A percentile compares a stretch with the other conserved stretches of the same genome.
Conservation (phyloP, 2,888 invertebrate species). For the Deilephila elpenor region DNA sequence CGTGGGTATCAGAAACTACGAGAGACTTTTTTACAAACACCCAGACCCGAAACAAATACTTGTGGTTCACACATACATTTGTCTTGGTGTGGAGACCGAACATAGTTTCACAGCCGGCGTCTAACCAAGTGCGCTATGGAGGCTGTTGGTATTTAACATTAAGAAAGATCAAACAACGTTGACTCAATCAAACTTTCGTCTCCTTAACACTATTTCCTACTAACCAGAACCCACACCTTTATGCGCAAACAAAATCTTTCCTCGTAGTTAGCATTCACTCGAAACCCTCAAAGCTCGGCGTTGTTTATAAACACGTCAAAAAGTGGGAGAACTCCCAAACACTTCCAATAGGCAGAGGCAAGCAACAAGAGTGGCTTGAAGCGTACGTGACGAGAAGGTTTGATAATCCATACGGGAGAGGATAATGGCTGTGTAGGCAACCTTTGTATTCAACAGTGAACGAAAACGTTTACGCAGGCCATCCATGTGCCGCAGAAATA, state of each 20-base stretch:
- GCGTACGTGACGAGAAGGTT: constrained; percentile 29
- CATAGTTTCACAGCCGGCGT: too few species aligned
- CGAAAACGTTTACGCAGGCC: constrained; percentile 28
- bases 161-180: too few species aligned
- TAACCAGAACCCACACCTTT: too few species aligned
- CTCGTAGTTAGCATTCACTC: constrained; percentile 15
- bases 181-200: too few species aligned
- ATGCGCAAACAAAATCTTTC: neutral
- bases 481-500: constrained; percentile 18
- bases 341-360: constrained; percentile 30
- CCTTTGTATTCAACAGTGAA: constrained; percentile 27
- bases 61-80: too few species aligned
- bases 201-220: too few species aligned
- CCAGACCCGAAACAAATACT: too few species aligned
- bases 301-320: constrained; percentile 23
- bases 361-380: constrained; percentile 26
- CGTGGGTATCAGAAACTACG: too few species aligned
- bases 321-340: constrained; percentile 30
- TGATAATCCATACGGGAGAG: constrained; percentile 22
- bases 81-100: too few species aligned
- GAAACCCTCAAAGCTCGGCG: neutral
- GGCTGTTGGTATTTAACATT: too few species aligned
- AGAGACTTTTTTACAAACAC: too few species aligned
- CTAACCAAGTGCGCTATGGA: too few species aligned
- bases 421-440: constrained; percentile 30